Evolutionary conservation across 2,797 vertebrate species (phyloP).

Genomic region (Lycodopsis pacificus): DNA sequence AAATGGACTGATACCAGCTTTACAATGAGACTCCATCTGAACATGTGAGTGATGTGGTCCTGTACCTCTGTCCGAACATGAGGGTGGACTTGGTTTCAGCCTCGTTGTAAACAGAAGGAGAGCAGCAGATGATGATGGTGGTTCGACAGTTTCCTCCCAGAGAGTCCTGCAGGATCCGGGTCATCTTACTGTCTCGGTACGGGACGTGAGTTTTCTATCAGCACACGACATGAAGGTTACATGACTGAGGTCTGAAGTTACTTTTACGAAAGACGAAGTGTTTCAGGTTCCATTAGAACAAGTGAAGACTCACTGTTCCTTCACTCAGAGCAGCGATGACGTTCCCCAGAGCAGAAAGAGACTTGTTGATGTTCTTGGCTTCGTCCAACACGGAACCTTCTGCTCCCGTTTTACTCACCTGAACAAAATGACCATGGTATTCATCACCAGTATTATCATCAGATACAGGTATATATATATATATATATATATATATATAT

Average conservation of each 20-base stretch:
- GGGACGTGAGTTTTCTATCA: constrained; percentile 87
- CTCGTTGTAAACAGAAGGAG: constrained; percentile 94
- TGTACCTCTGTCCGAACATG: constrained; percentile 93
- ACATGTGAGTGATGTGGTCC: background rate
- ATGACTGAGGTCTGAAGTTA: background rate
- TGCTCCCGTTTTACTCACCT: constrained; percentile 98
- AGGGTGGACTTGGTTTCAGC: constrained; percentile 95
- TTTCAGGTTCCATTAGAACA: background rate
- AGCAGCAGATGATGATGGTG: constrained; percentile 97
- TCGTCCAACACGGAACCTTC: constrained; percentile 95
- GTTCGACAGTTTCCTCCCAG: constrained; percentile 96
- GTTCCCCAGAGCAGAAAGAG: constrained; percentile 94
- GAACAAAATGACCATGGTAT: constrained; percentile 4
- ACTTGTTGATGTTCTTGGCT: constrained; percentile 99
- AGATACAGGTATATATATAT: too few species aligned
- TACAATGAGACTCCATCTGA: background rate
- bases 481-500: too few species aligned
- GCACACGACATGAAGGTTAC: too few species aligned
- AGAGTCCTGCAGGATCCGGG: constrained; percentile 96
- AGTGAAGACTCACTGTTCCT: constrained; percentile 86
- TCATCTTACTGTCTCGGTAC: constrained; percentile 98
- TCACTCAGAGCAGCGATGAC: constrained; percentile 96
- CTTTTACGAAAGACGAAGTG: too few species aligned
- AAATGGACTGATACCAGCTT: background rate
- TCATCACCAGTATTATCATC: background rate